Base-by-base conservation (phyloP, 2,888 invertebrate genomes). In the Epinotia bilunana region DNA sequence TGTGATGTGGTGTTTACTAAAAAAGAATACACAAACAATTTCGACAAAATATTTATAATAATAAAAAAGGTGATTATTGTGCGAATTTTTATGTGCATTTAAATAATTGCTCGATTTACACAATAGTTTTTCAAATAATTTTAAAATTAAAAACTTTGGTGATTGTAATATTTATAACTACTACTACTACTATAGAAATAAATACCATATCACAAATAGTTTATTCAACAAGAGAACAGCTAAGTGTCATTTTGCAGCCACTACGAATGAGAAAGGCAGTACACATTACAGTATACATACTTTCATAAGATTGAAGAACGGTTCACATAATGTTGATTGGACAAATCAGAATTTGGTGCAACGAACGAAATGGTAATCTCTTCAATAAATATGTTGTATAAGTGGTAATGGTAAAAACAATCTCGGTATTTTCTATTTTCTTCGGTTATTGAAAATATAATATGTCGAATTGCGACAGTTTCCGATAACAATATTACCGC, bases 191-290 rank as follows among this genome's bases (percentile, higher is more conserved):
- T 90, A 91, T 86, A 84, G 78, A 80, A 85, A 84, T 75, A 80
- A 85, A 84, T 75, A 72, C 61, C 71, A 75, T 82, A 88, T 86
- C 90, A 92, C 81, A 92, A 91, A 87, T 89, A 91, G 87, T 88
- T 88, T 90, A 92, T 89, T 87, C 85, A 90, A 88, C 83, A 86
- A 88, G 87, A 88, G 81, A 89, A 90, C 83, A 83, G 88, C 88
- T 43, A 88, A 85, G 87, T 90, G 91, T 92, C 90, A 92, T 92
- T 92, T 91, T 85, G 83, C 83, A 87, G 80, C 81, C 83, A 81
- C 83, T 82, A 82, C 81, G 76, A 76, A 46, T 70, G 61, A 80
- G 49, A 77, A 77, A 74, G 76, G 79, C 78, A 78, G 80, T 62
- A 62, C 33, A 53, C 23, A 67, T 67, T 23, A 73, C 49, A 53